Percentiles rank a stretch among this genome's conserved stretches.
phyloP scores from a whole-genome alignment of 2,888 invertebrate genomes.

The Diaperis boleti region DNA sequence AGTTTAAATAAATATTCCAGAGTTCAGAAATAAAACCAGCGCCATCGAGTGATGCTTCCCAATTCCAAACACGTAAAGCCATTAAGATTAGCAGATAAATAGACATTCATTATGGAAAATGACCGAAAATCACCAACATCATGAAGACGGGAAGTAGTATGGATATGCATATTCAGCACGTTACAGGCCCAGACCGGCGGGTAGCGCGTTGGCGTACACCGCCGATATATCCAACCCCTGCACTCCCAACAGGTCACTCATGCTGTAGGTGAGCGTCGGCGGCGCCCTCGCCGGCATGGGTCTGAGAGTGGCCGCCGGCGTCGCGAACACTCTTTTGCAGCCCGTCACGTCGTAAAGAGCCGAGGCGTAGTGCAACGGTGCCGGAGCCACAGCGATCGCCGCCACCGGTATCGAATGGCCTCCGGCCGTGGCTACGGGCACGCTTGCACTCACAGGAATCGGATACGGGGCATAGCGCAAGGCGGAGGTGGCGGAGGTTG shows the following conservation, averaged over 20 bases:
- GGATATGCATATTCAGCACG: conserved; percentile 12
- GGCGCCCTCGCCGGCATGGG: conserved; percentile 69
- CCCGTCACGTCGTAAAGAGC: conserved; percentile 68
- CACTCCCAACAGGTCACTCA: conserved; percentile 79
- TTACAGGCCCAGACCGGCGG: conserved; percentile 78
- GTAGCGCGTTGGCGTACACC: conserved; percentile 79
- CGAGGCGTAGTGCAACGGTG: conserved; percentile 64
- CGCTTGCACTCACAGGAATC: conserved; percentile 59
- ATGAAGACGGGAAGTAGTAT: conserved; percentile 7
- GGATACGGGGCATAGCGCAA: conserved; percentile 75
- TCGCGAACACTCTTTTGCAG: conserved; percentile 70
- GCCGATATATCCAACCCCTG: conserved; percentile 77
- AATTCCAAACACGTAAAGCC: conserved; percentile 16
- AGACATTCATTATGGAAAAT: conserved; percentile 25
- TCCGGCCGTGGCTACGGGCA: conserved; percentile 52
- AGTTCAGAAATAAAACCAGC: conserved; percentile 19
- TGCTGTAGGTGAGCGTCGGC: conserved; percentile 75
- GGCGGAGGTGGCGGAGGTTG: conserved; percentile 68
- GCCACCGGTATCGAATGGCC: conserved; percentile 59
- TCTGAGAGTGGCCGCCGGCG: conserved; percentile 55
- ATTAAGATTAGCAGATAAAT: conserved; percentile 19
- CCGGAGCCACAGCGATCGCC: conserved; percentile 62
- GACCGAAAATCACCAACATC: conserved; percentile 23
- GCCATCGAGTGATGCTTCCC: conserved; percentile 5
- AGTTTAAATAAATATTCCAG: conserved; percentile 29